Base-by-base conservation (phyloP, 2,797 vertebrate genomes). In the Nyctibius grandis region DNA sequence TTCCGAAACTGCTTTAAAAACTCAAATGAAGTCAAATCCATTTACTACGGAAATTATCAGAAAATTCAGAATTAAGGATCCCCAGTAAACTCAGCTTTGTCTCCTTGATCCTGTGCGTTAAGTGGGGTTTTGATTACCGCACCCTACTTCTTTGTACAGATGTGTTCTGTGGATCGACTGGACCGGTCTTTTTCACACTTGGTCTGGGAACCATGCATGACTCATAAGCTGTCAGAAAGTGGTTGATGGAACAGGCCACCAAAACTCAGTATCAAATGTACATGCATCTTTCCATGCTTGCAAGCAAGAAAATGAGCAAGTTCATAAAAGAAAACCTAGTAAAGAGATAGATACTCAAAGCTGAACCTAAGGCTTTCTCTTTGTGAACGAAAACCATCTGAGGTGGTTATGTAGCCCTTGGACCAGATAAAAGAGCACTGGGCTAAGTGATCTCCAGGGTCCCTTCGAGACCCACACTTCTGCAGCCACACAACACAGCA, bases 1-100 rank as follows among this genome's bases (percentile, higher is more conserved):
- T 92, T 82, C 64, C 75, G 77, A 76, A 88, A 95, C 68, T 63
- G 44, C 53, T 89, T 93, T 57, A 59, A 88, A 85, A 87, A 61
- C 69, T 72, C 38, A 77, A 47, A 65, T 33, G 77, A 75, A 14
- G 38, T 69, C 34, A 88, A 88, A 68, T 53, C n/a, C 0, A 0
- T 60, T 94, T 94, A 79, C 64, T 54, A 12, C 1, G 2, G 76
- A 29, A 89, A 93, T 36, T 34, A 85, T 17, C 65, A 89, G 73
- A 88, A 88, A 89, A 86, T 26, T 47, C 56, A 74, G 60, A 89
- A 64, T 85, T 56, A 92, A 74, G 65, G 70, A 73, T 34, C 33
- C 12, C 33, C 51, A 29, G 48, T 67, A 68, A 84, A 78, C 16
- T 86, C 20, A 38, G 16, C n/a, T 85, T 34, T 65, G 25, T 68